A percentile compares a stretch with the other conserved stretches of the same genome.
These are phyloP conservation scores for Mus pahari DNA, from an alignment of 2,113 vertebrate species.

Conservation along the genomic window DNA sequence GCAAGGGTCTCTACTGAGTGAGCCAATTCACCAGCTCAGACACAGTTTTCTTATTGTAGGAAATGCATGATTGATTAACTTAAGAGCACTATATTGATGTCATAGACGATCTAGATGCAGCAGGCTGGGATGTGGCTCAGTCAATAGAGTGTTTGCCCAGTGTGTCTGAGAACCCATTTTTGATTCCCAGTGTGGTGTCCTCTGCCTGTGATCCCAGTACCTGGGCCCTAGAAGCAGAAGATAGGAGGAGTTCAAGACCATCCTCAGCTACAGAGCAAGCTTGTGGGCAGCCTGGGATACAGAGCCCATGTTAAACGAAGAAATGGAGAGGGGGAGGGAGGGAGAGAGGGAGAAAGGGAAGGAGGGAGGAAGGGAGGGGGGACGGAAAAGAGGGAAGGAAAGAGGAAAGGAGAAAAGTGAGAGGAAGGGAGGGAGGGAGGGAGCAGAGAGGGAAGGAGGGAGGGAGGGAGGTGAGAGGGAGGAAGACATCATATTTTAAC, in stretches of 20 bases:
- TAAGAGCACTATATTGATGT: background rate
- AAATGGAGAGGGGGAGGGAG: background rate
- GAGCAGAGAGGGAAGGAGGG: background rate
- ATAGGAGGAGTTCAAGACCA: background rate
- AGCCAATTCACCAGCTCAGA: background rate
- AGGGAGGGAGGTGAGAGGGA: background rate
- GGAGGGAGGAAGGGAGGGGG: accelerated
- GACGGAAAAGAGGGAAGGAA: no score
- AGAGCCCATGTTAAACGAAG: background rate
- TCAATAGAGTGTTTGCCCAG: background rate
- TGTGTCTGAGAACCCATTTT: no score
- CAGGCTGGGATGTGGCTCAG: background rate
- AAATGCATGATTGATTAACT: background rate
- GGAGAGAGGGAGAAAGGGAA: no score
- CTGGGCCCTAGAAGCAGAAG: background rate
- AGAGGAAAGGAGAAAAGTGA: no score
- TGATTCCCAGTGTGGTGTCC: background rate
- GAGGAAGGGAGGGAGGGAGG: no score
- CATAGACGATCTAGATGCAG: background rate
- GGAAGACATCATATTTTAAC: background rate
- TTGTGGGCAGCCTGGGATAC: background rate
- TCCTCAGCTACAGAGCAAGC: background rate
- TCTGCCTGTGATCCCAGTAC: background rate
- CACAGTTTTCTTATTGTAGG: background rate
- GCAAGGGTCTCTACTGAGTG: no score